Percentiles rank a stretch among this genome's conserved stretches.
phyloP scores from a whole-genome alignment of 2,888 invertebrate genomes.

The Autographa pulchrina region DNA sequence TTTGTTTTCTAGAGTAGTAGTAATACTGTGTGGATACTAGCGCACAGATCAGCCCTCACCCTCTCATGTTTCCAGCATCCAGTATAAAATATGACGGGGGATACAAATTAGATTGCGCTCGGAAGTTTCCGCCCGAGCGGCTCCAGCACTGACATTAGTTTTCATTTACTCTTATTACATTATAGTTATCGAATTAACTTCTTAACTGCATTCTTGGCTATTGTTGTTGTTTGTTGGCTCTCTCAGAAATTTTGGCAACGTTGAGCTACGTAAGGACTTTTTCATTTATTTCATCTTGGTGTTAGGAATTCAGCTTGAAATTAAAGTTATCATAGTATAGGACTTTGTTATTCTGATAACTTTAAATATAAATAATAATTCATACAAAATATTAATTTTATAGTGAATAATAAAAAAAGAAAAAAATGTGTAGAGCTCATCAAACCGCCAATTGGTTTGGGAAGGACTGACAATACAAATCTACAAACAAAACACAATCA shows the following conservation, averaged over 20 bases:
- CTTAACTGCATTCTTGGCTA: slow-evolving; percentile 39
- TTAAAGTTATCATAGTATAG: background rate
- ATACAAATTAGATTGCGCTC: slow-evolving; percentile 81
- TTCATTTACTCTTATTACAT: slow-evolving; percentile 81
- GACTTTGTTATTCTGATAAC: too few species aligned
- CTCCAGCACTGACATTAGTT: slow-evolving; percentile 79
- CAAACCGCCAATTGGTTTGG: too few species aligned
- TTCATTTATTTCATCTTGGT: background rate
- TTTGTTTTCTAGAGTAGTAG: too few species aligned
- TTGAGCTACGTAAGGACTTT: background rate
- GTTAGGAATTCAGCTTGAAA: too few species aligned
- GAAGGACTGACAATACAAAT: background rate
- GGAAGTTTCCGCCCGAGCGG: slow-evolving; percentile 76
- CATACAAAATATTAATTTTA: too few species aligned
- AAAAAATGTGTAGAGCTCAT: too few species aligned
- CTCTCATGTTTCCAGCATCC: slow-evolving; percentile 33
- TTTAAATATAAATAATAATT: too few species aligned
- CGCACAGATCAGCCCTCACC: slow-evolving; percentile 16
- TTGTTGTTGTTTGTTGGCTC: slow-evolving; percentile 30
- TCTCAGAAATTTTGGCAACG: background rate
- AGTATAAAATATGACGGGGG: slow-evolving; percentile 55
- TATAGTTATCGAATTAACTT: slow-evolving; percentile 72
- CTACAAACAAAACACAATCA: slow-evolving; percentile 7
- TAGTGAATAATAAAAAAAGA: too few species aligned
- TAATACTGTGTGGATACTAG: background rate